A percentile compares a stretch with the other conserved stretches of the same genome.
These are phyloP conservation scores for Xyliphius kryptos DNA, from an alignment of 2,113 vertebrate genomes.

Conservation along the genomic window DNA sequence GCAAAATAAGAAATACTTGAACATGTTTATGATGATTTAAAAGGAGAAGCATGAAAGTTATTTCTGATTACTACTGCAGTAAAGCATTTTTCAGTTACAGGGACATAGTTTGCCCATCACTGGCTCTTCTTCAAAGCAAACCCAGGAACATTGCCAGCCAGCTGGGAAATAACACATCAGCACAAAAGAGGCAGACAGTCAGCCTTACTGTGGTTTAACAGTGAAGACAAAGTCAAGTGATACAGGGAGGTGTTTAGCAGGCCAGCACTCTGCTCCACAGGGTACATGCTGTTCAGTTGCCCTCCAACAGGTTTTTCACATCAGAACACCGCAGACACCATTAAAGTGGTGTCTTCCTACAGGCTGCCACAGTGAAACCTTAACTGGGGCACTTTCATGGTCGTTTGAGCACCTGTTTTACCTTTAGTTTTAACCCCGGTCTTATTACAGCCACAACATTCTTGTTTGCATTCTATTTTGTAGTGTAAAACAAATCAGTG, in stretches of 20 bases:
- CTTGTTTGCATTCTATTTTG: too few relatives aligned
- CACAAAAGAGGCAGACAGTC: constrained; percentile 35
- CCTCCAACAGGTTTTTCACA: constrained; percentile 32
- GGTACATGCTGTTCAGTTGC: constrained; percentile 38
- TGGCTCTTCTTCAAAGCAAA: constrained; percentile 36
- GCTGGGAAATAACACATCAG: constrained; percentile 40
- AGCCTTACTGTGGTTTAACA: constrained; percentile 27
- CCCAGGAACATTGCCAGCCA: constrained; percentile 23
- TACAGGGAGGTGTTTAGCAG: constrained; percentile 28
- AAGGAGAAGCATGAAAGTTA: too few relatives aligned
- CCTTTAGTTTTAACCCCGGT: too few relatives aligned
- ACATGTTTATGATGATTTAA: too few relatives aligned
- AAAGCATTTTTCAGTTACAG: too few relatives aligned
- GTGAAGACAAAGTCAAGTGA: constrained; percentile 28
- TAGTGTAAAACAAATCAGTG: too few relatives aligned
- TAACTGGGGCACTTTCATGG: constrained; percentile 16
- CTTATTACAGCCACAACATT: too few relatives aligned
- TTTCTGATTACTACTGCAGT: too few relatives aligned
- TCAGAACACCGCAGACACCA: constrained; percentile 27
- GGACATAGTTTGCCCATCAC: neutral
- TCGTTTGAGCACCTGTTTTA: constrained; percentile 35
- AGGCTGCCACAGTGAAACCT: constrained; percentile 23
- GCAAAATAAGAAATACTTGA: too few relatives aligned
- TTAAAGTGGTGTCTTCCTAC: constrained; percentile 27
- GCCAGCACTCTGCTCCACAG: constrained; percentile 33